Conservation (phyloP, 2,888 invertebrate species). For the Coenonympha glycerion region DNA sequence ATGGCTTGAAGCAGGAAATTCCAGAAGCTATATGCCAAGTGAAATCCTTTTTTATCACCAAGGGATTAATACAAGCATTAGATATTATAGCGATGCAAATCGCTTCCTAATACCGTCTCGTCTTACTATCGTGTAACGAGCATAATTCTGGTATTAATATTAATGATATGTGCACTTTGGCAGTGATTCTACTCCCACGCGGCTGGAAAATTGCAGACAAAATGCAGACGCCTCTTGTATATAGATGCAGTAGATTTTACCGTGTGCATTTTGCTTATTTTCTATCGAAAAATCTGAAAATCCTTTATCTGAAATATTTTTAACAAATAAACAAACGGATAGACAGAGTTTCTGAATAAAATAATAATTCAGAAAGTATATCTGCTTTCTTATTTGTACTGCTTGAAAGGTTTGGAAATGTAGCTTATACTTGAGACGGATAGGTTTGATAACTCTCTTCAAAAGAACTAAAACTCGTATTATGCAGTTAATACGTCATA, state of each 20-base stretch:
- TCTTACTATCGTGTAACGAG: conserved; percentile 12
- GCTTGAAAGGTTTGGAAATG: too few species aligned
- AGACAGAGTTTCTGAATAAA: too few species aligned
- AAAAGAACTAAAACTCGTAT: too few species aligned
- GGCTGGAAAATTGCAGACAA: background rate
- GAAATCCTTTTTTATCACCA: too few species aligned
- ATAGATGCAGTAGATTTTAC: background rate
- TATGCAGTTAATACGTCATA: too few species aligned
- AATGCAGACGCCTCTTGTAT: background rate
- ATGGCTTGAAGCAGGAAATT: too few species aligned
- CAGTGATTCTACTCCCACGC: conserved; percentile 12
- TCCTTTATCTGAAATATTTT: background rate
- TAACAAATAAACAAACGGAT: too few species aligned
- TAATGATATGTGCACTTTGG: conserved; percentile 18
- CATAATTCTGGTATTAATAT: conserved; percentile 22
- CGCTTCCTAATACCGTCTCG: conserved; percentile 16
- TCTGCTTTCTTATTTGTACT: too few species aligned
- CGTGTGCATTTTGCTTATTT: background rate
- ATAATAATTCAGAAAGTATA: too few species aligned
- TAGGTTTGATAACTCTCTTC: too few species aligned
- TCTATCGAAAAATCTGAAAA: background rate
- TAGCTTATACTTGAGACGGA: too few species aligned
- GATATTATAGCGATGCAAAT: conserved; percentile 20
- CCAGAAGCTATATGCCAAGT: too few species aligned
- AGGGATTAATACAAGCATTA: conserved; percentile 3